A percentile compares a stretch with the other conserved stretches of the same genome.
Conservation (phyloP, 2,797 vertebrate species). For the Otolemur crassicaudatus region DNA sequence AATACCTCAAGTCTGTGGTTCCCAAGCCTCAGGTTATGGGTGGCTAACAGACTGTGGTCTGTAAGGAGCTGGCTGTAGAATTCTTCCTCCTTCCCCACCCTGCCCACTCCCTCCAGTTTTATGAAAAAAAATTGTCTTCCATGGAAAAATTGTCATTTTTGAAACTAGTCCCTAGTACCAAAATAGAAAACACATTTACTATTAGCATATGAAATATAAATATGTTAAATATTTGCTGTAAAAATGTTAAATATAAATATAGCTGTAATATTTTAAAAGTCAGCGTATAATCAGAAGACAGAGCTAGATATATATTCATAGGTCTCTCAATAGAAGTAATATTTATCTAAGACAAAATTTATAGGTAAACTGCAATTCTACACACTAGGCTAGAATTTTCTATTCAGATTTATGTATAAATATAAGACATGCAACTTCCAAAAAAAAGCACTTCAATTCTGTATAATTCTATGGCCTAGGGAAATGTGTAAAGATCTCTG, state of each 20-base stretch:
- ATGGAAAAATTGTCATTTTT: no score
- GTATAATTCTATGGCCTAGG: neutral
- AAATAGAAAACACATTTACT: neutral
- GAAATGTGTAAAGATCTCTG: neutral
- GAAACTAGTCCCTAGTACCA: no score
- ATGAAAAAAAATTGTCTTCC: no score
- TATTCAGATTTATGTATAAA: neutral
- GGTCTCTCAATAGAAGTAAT: neutral
- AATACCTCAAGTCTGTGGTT: neutral
- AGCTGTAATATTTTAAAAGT: neutral
- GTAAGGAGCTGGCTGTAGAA: no score
- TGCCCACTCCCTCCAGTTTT: no score
- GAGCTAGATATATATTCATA: neutral
- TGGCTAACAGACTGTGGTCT: no score
- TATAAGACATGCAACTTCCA: neutral
- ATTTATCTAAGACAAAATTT: conserved; percentile 35
- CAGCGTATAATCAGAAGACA: neutral
- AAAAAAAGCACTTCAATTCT: neutral
- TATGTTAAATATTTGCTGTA: neutral
- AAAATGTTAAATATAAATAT: neutral
- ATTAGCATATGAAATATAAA: neutral
- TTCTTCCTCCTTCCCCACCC: no score
- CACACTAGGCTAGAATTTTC: neutral
- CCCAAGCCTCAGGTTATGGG: no score
- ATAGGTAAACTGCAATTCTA: neutral